phyloP scores from a whole-genome alignment of 2,888 invertebrate species.

The Lasioglossum pauxillum region DNA sequence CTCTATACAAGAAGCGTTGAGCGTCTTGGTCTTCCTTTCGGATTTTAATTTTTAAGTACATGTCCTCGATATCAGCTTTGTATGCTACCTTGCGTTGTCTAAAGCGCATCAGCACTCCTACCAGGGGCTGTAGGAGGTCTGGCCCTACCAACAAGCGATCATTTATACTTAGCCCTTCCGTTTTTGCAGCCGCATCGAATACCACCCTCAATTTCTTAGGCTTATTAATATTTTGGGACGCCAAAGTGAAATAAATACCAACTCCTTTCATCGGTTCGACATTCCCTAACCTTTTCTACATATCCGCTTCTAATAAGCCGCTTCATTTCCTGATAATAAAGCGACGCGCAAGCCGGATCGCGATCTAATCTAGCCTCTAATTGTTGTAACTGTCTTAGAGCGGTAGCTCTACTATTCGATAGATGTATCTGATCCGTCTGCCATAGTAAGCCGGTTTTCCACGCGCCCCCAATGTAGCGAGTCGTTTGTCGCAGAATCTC shows the following conservation, averaged over 20 bases:
- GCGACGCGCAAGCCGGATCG: background rate
- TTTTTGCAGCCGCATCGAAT: conserved; percentile 20
- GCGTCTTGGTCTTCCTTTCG: background rate
- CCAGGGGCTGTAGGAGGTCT: no score
- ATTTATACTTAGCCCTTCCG: background rate
- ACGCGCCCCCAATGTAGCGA: background rate
- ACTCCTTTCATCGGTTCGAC: fast-evolving
- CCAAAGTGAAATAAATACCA: conserved; percentile 29
- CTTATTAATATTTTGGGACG: background rate
- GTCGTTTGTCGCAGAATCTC: background rate
- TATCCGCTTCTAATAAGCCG: background rate
- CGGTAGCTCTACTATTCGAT: background rate
- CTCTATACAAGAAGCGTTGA: conserved; percentile 14
- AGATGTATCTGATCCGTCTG: background rate
- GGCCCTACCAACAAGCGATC: no score
- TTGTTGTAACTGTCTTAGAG: background rate
- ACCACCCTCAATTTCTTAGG: conserved; percentile 8
- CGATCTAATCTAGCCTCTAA: background rate
- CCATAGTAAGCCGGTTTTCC: conserved; percentile 19
- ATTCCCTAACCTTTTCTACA: background rate
- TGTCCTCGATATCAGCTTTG: conserved; percentile 13
- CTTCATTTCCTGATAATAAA: background rate
- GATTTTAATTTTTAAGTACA: conserved; percentile 16
- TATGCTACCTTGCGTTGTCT: conserved; percentile 9
- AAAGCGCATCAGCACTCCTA: no score